These are phyloP conservation scores for Teleogryllus occipitalis DNA, from an alignment of 1,140 invertebrate species.

Conservation along the genomic window DNA sequence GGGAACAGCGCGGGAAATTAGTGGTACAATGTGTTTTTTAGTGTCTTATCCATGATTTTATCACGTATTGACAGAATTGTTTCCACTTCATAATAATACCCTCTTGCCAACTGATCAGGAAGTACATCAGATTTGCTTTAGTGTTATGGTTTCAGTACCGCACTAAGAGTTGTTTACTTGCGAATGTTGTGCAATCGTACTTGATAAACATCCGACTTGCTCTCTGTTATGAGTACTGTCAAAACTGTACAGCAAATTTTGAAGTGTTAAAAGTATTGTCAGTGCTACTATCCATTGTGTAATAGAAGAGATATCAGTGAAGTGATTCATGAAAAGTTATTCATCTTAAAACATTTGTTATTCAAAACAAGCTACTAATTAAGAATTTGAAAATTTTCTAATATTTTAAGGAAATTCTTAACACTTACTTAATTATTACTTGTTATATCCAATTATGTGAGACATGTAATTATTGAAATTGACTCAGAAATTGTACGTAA, in stretches of 20 bases:
- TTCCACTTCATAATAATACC: background rate
- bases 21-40: constrained; percentile 13
- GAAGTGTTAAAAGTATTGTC: too few species aligned
- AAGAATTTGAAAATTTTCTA: background rate
- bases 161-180: background rate
- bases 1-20: constrained; percentile 20
- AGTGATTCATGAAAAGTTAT: background rate
- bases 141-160: background rate
- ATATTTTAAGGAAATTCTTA: too few species aligned
- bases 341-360: background rate
- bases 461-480: too few species aligned
- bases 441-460: too few species aligned
- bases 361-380: background rate
- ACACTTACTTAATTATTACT: too few species aligned
- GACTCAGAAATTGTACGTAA: too few species aligned
- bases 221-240: background rate
- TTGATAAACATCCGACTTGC: background rate
- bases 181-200: background rate
- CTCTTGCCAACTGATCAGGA: background rate
- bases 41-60: background rate
- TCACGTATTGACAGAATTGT: background rate
- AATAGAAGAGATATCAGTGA: background rate
- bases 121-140: background rate
- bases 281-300: too few species aligned
- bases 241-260: background rate